These are phyloP conservation scores for Elymnias hypermnestra DNA, from an alignment of 1,140 invertebrate genomes.

Conservation along the genomic window DNA sequence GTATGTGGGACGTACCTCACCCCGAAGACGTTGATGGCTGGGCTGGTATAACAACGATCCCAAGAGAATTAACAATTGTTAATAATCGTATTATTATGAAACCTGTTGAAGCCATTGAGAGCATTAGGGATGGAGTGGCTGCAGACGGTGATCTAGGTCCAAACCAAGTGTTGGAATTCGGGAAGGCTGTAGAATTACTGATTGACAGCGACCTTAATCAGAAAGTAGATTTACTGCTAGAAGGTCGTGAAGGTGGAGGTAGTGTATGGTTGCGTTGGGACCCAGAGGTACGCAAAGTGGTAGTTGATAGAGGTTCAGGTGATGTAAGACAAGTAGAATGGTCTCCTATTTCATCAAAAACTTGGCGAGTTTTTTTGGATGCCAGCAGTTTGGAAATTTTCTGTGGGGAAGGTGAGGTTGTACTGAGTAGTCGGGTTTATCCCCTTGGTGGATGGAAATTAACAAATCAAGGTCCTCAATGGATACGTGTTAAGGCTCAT, in stretches of 20 bases:
- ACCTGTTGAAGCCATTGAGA: conserved; percentile 40
- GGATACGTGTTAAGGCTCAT: conserved; percentile 37
- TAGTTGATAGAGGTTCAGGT: conserved; percentile 39
- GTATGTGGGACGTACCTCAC: conserved; percentile 61
- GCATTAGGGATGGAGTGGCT: conserved; percentile 32
- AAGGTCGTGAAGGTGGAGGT: conserved; percentile 44
- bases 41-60: conserved; percentile 58
- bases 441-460: conserved; percentile 50
- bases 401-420: conserved; percentile 66
- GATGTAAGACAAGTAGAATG: conserved; percentile 58
- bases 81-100: conserved; percentile 45
- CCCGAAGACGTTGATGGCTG: conserved; percentile 61
- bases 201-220: conserved; percentile 37
- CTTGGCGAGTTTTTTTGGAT: conserved; percentile 57
- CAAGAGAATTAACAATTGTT: conserved; percentile 51
- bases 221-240: conserved; percentile 42
- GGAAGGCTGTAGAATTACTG: conserved; percentile 46
- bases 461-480: conserved; percentile 41
- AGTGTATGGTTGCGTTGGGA: conserved; percentile 47
- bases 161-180: conserved; percentile 31
- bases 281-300: conserved; percentile 38
- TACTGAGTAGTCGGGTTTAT: conserved; percentile 55
- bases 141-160: conserved; percentile 25
- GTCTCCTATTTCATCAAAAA: conserved; percentile 30
- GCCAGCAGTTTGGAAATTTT: conserved; percentile 61